Percentiles rank a stretch among this genome's conserved stretches.
Evolutionary conservation across 2,113 vertebrate genomes (phyloP).

Genomic region (Sylvietta virens): DNA sequence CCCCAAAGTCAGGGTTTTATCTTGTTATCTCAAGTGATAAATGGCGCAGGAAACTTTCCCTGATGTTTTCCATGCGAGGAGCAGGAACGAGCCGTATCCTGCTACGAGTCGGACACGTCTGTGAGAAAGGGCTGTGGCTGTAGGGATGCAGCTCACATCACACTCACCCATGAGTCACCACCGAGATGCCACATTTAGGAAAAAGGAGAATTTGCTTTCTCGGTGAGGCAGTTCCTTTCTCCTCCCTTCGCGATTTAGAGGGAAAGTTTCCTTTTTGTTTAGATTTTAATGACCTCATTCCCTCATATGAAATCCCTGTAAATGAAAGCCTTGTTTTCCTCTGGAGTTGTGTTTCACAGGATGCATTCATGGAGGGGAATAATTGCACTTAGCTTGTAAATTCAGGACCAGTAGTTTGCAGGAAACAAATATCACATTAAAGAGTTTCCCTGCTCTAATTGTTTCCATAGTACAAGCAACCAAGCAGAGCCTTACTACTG

Average conservation of each 20-base stretch:
- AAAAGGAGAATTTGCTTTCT: not conserved
- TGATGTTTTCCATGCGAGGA: not conserved
- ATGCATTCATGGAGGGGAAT: not conserved
- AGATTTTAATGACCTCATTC: conserved; percentile 55
- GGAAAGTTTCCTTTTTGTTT: conserved; percentile 47
- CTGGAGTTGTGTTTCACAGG: not conserved
- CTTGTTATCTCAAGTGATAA: not conserved
- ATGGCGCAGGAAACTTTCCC: not conserved
- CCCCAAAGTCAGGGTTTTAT: not conserved
- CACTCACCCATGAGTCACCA: not conserved
- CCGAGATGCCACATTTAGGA: not conserved
- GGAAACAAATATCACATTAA: not conserved
- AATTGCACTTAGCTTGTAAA: conserved; percentile 13
- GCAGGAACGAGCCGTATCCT: not conserved
- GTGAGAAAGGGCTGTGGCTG: not conserved
- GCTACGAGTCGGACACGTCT: not conserved
- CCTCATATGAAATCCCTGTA: conserved; percentile 1
- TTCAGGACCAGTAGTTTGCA: not conserved
- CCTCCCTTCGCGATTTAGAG: not conserved
- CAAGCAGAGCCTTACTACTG: not conserved
- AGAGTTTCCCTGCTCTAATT: not conserved
- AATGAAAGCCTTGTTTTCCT: conserved; percentile 57
- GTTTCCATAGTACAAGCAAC: not conserved
- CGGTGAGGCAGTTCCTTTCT: conserved; percentile 16
- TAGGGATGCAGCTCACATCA: not conserved